A percentile compares a stretch with the other conserved stretches of the same genome.
Evolutionary conservation across 2,113 vertebrate species (phyloP).

Genomic region (Barnardius zonarius): DNA sequence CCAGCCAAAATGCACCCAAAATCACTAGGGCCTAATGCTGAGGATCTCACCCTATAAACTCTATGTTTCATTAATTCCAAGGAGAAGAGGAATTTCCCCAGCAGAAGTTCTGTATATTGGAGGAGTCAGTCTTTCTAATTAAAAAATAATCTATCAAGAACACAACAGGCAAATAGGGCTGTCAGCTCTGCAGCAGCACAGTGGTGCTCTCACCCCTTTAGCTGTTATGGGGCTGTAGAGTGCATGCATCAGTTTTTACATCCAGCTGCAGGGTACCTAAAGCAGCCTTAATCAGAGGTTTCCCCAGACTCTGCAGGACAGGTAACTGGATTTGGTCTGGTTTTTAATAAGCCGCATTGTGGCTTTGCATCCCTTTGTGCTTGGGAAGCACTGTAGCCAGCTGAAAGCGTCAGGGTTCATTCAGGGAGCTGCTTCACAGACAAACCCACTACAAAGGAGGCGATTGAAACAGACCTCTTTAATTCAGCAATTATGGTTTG

Average conservation of each 20-base stretch:
- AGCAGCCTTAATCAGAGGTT: not conserved
- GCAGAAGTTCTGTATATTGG: not conserved
- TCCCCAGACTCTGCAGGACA: not conserved
- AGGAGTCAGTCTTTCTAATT: not conserved
- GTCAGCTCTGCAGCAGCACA: not conserved
- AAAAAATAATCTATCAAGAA: not conserved
- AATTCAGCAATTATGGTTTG: fast-evolving
- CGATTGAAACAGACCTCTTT: not conserved
- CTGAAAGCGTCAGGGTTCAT: not conserved
- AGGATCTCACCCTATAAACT: not conserved
- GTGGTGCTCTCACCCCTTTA: not conserved
- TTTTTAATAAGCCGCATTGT: not conserved
- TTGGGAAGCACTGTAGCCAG: not conserved
- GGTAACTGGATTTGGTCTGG: not conserved
- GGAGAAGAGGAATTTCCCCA: not conserved
- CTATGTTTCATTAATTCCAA: not conserved
- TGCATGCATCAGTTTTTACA: not conserved
- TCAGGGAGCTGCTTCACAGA: not conserved
- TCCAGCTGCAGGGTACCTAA: not conserved
- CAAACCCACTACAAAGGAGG: not conserved
- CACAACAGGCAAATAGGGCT: not conserved
- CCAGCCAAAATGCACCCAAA: not conserved
- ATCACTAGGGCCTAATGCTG: not conserved
- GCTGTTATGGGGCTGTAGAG: not conserved
- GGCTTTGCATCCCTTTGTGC: not conserved